Percentiles rank a stretch among this genome's conserved stretches.
These are phyloP conservation scores for Mormyrus lacerda DNA, from an alignment of 2,113 vertebrate genomes.

Conservation along the genomic window DNA sequence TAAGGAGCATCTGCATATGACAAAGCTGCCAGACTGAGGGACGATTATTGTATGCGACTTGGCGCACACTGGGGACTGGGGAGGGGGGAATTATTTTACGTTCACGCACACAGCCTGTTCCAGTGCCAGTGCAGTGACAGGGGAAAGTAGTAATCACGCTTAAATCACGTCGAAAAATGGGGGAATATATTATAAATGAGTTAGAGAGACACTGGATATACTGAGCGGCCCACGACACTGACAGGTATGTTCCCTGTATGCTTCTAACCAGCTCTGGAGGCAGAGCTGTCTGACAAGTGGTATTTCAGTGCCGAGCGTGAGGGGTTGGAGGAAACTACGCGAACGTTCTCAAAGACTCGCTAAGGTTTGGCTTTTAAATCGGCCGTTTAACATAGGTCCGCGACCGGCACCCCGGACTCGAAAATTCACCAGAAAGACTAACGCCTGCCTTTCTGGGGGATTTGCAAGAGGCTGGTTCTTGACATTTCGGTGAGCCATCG, in stretches of 20 bases:
- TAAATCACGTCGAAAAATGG: neutral
- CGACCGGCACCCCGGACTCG: neutral
- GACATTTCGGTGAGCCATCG: neutral
- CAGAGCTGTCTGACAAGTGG: neutral
- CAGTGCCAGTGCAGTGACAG: neutral
- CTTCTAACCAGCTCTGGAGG: neutral
- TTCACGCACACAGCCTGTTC: neutral
- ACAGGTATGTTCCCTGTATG: neutral
- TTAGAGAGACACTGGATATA: neutral
- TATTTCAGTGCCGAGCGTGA: neutral
- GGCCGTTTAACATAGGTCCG: neutral
- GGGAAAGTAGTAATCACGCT: neutral
- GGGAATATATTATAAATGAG: neutral
- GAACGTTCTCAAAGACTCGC: neutral
- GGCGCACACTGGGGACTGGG: neutral
- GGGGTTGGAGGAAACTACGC: neutral
- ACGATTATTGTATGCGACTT: neutral
- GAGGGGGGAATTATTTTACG: neutral
- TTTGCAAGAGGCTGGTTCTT: neutral
- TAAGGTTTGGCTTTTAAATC: neutral
- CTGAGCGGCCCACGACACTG: neutral
- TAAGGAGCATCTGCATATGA: neutral
- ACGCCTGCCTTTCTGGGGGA: neutral
- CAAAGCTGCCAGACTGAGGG: slow-evolving; percentile 14
- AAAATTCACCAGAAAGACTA: neutral